Evolutionary conservation across 2,888 invertebrate species (phyloP).

Genomic region (Eupithecia tripunctaria): DNA sequence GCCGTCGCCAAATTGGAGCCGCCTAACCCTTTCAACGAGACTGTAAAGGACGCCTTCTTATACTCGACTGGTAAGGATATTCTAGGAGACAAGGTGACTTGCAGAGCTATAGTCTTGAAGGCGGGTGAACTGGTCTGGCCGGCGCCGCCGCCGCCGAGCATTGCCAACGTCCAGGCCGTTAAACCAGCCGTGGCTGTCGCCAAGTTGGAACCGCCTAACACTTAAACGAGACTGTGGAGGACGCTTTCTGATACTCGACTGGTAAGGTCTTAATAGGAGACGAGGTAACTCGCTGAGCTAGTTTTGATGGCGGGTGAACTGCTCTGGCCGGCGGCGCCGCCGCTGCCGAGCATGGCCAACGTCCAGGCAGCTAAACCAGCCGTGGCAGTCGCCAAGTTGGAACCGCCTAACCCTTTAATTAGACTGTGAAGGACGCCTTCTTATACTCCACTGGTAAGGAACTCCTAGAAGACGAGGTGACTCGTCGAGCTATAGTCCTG

Average conservation of each 20-base stretch:
- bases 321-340: slow-evolving; percentile 93
- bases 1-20: slow-evolving; percentile 71
- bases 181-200: slow-evolving; percentile 65
- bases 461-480: slow-evolving; percentile 93
- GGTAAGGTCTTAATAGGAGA: slow-evolving; percentile 89
- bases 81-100: slow-evolving; percentile 93
- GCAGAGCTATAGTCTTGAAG: slow-evolving; percentile 91
- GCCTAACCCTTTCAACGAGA: slow-evolving; percentile 88
- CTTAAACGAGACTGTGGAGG: slow-evolving; percentile 88
- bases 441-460: slow-evolving; percentile 87
- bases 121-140: slow-evolving; percentile 92
- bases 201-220: slow-evolving; percentile 84
- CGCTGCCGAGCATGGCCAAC: slow-evolving; percentile 74
- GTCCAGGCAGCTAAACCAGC: slow-evolving; percentile 69
- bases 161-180: slow-evolving; percentile 72
- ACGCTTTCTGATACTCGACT: slow-evolving; percentile 87
- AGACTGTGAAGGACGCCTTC: slow-evolving; percentile 87
- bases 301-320: slow-evolving; percentile 89
- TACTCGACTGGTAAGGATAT: slow-evolving; percentile 88
- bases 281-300: slow-evolving; percentile 93
- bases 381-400: slow-evolving; percentile 67
- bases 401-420: slow-evolving; percentile 86
- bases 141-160: slow-evolving; percentile 85
- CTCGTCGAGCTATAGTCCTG: slow-evolving; percentile 91
- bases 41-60: slow-evolving; percentile 87